These are phyloP conservation scores for Bovichtus diacanthus DNA, from an alignment of 2,797 vertebrate genomes.

Conservation along the genomic window DNA sequence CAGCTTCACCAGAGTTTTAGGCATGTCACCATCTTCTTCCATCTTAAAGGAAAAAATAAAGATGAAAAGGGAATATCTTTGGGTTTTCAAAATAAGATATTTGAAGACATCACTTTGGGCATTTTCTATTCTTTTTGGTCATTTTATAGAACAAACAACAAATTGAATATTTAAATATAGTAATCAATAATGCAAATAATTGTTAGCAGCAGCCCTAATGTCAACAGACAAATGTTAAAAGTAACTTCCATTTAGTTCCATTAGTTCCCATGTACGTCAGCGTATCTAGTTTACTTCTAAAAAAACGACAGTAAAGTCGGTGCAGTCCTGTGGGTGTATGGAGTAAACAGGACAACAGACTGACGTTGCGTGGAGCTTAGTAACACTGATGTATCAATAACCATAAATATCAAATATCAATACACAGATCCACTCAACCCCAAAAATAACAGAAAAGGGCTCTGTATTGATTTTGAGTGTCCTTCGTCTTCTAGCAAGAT, in stretches of 20 bases:
- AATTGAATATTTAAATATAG: too few relatives aligned
- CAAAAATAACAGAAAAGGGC: not conserved
- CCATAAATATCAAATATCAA: not conserved
- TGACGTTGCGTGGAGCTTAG: too few relatives aligned
- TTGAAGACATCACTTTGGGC: not conserved
- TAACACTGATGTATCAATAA: not conserved
- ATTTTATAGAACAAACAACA: too few relatives aligned
- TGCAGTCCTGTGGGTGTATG: not conserved
- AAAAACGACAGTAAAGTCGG: not conserved
- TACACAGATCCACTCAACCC: not conserved
- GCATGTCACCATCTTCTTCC: conserved; percentile 90
- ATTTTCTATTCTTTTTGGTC: not conserved
- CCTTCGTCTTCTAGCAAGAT: not conserved
- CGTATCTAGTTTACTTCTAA: not conserved
- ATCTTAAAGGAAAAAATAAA: conserved; percentile 77
- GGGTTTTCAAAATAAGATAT: not conserved
- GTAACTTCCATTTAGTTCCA: not conserved
- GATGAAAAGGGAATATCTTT: too few relatives aligned
- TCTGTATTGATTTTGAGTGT: not conserved
- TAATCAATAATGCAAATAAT: not conserved
- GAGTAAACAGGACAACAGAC: not conserved
- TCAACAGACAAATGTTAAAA: not conserved
- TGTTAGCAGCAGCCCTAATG: not conserved
- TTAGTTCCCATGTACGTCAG: not conserved
- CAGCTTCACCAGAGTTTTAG: conserved; percentile 92